Evolutionary conservation across 2,113 vertebrate species (phyloP).

Genomic region (Macrotus californicus): DNA sequence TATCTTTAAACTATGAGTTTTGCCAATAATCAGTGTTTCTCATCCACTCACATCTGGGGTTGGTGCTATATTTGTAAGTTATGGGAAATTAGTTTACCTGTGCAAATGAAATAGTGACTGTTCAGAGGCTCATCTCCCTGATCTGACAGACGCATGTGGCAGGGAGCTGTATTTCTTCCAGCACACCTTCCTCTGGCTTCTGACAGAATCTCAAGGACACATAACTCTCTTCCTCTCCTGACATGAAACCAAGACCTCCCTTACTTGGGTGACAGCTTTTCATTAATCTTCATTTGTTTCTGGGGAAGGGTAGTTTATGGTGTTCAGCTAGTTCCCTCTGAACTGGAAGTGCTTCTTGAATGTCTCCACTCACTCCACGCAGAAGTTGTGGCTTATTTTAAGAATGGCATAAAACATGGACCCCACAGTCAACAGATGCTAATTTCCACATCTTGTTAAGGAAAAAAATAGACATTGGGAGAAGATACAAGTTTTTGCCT

Average conservation of each 20-base stretch:
- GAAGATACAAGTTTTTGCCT: background rate
- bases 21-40: background rate
- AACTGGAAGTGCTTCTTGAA: slow-evolving; percentile 60
- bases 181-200: background rate
- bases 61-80: background rate
- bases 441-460: background rate
- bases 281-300: slow-evolving; percentile 7
- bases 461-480: background rate
- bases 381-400: slow-evolving; percentile 51
- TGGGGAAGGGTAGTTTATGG: slow-evolving; percentile 52
- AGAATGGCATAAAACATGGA: slow-evolving; percentile 59
- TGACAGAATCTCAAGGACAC: background rate
- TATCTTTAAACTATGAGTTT: background rate
- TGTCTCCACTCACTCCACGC: background rate
- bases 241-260: background rate
- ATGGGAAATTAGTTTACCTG: background rate
- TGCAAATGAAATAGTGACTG: background rate
- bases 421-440: slow-evolving; percentile 39
- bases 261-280: background rate
- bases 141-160: background rate
- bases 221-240: background rate
- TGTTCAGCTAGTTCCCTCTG: slow-evolving; percentile 60
- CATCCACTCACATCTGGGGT: background rate
- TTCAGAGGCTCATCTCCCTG: background rate
- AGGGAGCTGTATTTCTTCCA: background rate